Conservation (phyloP, 2,797 vertebrate species). For the Squalus acanthias region DNA sequence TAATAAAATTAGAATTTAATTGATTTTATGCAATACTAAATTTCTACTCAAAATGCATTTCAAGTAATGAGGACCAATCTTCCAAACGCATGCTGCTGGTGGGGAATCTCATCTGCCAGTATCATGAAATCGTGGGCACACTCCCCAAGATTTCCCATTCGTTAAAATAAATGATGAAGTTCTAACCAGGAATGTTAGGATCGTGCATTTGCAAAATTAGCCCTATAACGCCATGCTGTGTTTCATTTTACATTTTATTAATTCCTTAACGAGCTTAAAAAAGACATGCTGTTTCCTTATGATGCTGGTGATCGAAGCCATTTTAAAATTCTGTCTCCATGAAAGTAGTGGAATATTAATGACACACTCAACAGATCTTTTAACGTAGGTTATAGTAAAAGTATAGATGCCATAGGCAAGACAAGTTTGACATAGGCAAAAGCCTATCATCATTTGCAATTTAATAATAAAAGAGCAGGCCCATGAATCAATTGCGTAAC, state of each 20-base stretch:
- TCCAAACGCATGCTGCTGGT: background rate
- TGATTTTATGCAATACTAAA: background rate
- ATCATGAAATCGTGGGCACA: background rate
- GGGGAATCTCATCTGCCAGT: background rate
- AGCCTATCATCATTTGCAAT: background rate
- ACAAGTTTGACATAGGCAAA: background rate
- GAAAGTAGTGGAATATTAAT: background rate
- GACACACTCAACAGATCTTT: background rate
- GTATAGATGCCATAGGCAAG: too few species aligned
- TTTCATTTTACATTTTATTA: slow-evolving; percentile 27
- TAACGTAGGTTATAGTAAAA: background rate
- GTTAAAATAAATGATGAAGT: background rate
- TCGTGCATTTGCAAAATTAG: background rate
- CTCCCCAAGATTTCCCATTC: background rate
- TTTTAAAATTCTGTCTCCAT: background rate
- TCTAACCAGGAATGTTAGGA: background rate
- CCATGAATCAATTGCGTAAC: background rate
- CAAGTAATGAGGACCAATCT: background rate
- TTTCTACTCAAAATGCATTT: background rate
- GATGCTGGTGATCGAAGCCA: background rate
- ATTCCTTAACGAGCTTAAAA: background rate
- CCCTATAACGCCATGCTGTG: background rate
- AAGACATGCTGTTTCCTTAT: background rate
- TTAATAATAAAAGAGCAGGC: background rate
- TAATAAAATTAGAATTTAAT: background rate